A percentile compares a stretch with the other conserved stretches of the same genome.
These are phyloP conservation scores for Nyctalus aviator DNA, from an alignment of 2,797 vertebrate genomes.

Conservation along the genomic window DNA sequence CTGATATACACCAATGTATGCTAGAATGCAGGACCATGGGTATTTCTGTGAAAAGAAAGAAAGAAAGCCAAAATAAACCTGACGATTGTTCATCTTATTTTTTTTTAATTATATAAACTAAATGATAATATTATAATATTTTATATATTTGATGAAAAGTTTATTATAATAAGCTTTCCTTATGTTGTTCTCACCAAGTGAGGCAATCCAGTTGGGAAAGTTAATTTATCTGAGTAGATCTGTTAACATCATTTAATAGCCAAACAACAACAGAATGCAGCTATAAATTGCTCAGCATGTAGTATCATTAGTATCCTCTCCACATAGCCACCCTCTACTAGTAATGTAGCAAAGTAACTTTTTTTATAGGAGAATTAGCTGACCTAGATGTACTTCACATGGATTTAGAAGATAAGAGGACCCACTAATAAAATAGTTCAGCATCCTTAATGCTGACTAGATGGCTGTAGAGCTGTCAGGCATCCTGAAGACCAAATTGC, in stretches of 20 bases:
- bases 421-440: neutral
- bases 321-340: neutral
- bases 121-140: neutral
- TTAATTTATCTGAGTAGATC: neutral
- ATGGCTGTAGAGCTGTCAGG: neutral
- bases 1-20: neutral
- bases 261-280: neutral
- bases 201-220: neutral
- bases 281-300: neutral
- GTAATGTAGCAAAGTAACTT: neutral
- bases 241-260: neutral
- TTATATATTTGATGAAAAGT: neutral
- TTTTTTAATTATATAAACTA: neutral
- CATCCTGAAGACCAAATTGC: neutral
- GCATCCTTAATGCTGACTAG: neutral
- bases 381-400: neutral
- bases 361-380: neutral
- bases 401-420: neutral
- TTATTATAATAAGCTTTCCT: neutral
- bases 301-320: neutral
- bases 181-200: neutral
- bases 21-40: neutral
- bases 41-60: constrained; percentile 11
- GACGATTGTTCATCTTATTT: neutral
- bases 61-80: neutral